Conservation (phyloP, 1,140 invertebrate species). For the Cardiocondyla obscurior region DNA sequence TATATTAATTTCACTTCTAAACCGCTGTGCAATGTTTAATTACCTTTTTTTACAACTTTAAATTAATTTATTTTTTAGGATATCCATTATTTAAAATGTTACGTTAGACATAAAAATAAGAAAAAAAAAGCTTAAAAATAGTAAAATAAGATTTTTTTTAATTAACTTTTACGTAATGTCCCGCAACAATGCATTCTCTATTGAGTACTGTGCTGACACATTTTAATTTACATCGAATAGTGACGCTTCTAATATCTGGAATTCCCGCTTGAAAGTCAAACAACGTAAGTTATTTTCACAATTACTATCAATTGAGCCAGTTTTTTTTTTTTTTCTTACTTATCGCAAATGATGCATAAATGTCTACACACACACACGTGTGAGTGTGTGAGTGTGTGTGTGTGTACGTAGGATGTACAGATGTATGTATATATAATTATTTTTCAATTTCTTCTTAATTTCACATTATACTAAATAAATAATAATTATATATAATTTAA, state of each 20-base stretch:
- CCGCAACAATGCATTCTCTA: not conserved
- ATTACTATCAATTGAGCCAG: slow-evolving; percentile 4
- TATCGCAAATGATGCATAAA: not conserved
- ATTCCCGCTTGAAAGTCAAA: slow-evolving; percentile 22
- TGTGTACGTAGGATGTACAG: too few species aligned
- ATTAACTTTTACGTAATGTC: not conserved
- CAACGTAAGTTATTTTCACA: not conserved
- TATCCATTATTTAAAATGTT: too few species aligned
- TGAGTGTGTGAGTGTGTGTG: too few species aligned
- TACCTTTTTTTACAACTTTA: not conserved
- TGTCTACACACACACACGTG: not conserved
- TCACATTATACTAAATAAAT: not conserved
- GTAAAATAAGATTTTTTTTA: not conserved
- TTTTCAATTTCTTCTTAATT: not conserved
- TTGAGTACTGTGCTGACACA: not conserved
- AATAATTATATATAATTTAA: not conserved
- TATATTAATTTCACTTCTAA: not conserved
- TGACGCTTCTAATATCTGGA: slow-evolving; percentile 41
- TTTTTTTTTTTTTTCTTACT: slow-evolving; percentile 23
- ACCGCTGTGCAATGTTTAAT: not conserved
- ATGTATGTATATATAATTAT: too few species aligned
- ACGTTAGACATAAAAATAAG: too few species aligned
- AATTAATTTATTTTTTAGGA: not conserved
- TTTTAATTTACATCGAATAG: not conserved
- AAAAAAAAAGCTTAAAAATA: not conserved